Base-by-base conservation (phyloP, 2,888 invertebrate species). In the Hydrotaea diabolus region DNA sequence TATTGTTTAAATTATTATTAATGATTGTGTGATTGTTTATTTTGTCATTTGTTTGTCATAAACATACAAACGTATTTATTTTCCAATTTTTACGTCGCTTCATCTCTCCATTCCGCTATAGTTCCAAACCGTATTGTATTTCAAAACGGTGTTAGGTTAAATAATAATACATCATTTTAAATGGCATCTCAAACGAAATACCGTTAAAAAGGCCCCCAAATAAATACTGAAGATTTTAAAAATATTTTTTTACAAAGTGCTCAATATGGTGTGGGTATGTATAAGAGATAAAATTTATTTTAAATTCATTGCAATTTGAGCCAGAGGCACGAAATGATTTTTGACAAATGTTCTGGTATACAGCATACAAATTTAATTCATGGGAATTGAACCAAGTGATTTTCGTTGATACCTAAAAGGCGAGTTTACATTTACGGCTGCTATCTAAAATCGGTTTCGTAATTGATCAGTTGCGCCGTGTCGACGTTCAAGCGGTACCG, bases 1-100 rank as follows among this genome's bases (percentile, higher is more conserved):
- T 23, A 26, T 82, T 82, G 69, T 82, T 82, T 69, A 77, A 77
- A 77, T 53, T 76, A 19, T 77, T 73, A 83, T 83, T 83, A 83
- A 83, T 80, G 82, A 75, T 69, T 80, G 64, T 75, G 69, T 74
- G 57, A 74, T 75, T 77, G 77, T 66, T 80, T 74, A 73, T 79
- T 64, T 55, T 83, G 79, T 73, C 76, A 83, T 69, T 49, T 69
- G 59, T 83, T 80, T 80, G 46, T 57, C 39, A 66, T 49, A 49
- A 69, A 75, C 31, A 80, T 55, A 43, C 55, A 9, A 31, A 31
- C 31, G 31, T 55, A 55, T 80, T 69, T 55, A 21, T 71, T 66
- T 57, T 72, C 66, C 2, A 39, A 36, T 43, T 36, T 21, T 55
- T 9, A 11, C 23, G 17, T 21, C 21, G 53, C 17, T 17, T 2